These are phyloP conservation scores for Psilopsiagon aymara DNA, from an alignment of 2,113 vertebrate genomes.

Conservation along the genomic window DNA sequence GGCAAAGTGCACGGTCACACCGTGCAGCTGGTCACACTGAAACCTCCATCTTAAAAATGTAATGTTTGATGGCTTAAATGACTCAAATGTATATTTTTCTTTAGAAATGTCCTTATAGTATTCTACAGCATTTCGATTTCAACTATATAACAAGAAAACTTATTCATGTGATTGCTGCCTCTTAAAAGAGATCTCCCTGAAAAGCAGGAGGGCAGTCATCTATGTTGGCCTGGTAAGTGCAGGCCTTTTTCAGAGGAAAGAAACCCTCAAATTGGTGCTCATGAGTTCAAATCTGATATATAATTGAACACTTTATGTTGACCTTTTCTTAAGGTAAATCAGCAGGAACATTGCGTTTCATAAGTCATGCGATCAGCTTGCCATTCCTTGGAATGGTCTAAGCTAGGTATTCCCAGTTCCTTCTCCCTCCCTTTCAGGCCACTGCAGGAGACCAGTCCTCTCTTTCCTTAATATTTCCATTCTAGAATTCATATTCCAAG, in stretches of 20 bases:
- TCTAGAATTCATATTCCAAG: neutral
- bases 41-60: neutral
- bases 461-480: neutral
- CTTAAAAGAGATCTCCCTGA: neutral
- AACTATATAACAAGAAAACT: neutral
- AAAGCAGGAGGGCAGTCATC: neutral
- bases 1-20: neutral
- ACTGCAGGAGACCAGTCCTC: neutral
- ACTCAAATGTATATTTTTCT: neutral
- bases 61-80: neutral
- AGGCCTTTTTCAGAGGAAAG: neutral
- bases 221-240: neutral
- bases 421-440: neutral
- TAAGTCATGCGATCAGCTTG: neutral
- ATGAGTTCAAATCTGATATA: neutral
- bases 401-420: neutral
- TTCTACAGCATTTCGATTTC: neutral
- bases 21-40: neutral
- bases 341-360: neutral
- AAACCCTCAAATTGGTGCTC: neutral
- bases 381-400: neutral
- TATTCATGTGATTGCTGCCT: neutral
- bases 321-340: neutral
- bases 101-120: neutral
- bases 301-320: neutral